Percentiles rank a stretch among this genome's conserved stretches.
phyloP scores from a whole-genome alignment of 2,888 invertebrate species.

The Temnothorax unifasciatus region DNA sequence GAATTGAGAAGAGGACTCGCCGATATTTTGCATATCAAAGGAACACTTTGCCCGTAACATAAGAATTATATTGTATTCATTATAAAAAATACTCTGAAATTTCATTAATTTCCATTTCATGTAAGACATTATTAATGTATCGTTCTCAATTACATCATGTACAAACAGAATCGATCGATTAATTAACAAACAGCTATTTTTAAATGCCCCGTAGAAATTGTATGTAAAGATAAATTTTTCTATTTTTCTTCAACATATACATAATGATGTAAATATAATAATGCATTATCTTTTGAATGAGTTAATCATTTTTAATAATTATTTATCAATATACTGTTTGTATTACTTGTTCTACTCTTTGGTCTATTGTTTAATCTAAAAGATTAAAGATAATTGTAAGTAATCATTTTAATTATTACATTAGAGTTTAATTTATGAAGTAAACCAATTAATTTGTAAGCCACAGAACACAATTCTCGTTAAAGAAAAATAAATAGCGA shows the following conservation, averaged over 20 bases:
- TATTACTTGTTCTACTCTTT: neutral
- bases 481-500: neutral
- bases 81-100: slow-evolving; percentile 60
- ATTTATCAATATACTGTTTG: neutral
- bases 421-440: neutral
- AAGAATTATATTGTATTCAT: slow-evolving; percentile 59
- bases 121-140: neutral
- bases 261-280: neutral
- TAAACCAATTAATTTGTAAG: neutral
- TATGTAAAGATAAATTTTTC: neutral
- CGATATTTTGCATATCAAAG: slow-evolving; percentile 82
- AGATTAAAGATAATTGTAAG: neutral
- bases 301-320: neutral
- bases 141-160: neutral
- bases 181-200: neutral
- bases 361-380: too few relatives aligned
- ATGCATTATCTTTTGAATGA: neutral
- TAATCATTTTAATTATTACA: slow-evolving; percentile 10
- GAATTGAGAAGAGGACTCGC: slow-evolving; percentile 70
- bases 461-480: neutral
- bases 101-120: slow-evolving; percentile 51
- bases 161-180: neutral
- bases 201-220: neutral
- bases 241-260: neutral
- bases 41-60: slow-evolving; percentile 66